These are phyloP conservation scores for Urophycis tenuis DNA, from an alignment of 2,797 vertebrate genomes.

Conservation along the genomic window DNA sequence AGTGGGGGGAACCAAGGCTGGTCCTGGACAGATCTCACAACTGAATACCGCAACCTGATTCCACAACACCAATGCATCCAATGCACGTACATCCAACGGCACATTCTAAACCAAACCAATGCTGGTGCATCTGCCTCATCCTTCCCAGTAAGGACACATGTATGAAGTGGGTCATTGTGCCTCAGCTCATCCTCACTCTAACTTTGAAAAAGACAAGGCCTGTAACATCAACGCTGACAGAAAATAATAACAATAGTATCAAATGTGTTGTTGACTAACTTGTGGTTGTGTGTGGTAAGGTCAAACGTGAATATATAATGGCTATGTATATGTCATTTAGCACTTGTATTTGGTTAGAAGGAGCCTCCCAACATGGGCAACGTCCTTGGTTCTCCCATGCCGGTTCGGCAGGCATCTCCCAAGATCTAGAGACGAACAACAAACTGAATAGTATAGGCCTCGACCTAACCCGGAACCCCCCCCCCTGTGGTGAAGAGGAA, in stretches of 20 bases:
- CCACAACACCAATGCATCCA: not conserved
- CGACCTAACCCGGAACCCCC: conserved; percentile 31
- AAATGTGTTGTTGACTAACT: not conserved
- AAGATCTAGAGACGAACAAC: not conserved
- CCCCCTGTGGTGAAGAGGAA: conserved; percentile 36
- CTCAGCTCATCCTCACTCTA: not conserved
- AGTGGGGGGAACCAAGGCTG: not conserved
- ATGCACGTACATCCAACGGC: not conserved
- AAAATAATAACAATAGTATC: not conserved
- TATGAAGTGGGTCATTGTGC: not conserved
- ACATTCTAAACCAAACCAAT: not conserved
- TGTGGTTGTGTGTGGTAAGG: not conserved
- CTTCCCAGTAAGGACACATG: not conserved
- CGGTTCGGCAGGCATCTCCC: not conserved
- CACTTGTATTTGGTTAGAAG: not conserved
- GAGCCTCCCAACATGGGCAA: not conserved
- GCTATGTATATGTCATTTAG: not conserved
- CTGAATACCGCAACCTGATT: not conserved
- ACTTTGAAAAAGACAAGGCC: not conserved
- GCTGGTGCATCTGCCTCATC: not conserved
- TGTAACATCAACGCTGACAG: not conserved
- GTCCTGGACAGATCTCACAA: not conserved
- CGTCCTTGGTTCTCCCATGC: not conserved
- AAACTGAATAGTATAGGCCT: conserved; percentile 21
- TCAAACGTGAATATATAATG: not conserved